Percentiles rank a stretch among this genome's conserved stretches.
Conservation (phyloP, 2,888 invertebrate genomes). For the Ariolimax columbianus region DNA sequence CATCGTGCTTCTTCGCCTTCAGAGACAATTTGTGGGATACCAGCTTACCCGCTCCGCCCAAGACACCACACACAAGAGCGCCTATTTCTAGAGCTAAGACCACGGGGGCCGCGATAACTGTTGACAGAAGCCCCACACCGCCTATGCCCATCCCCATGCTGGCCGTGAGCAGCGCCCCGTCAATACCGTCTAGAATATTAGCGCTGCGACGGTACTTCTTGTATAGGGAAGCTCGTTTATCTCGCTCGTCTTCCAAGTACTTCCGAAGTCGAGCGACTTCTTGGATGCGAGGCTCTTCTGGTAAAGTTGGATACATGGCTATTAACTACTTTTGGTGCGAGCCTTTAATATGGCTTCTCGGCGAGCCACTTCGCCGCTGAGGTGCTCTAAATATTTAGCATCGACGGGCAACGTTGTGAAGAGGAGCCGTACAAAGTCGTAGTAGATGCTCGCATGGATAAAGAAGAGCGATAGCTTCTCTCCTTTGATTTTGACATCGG, state of each 20-base stretch:
- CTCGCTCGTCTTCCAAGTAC: constrained; percentile 7
- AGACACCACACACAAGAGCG: constrained; percentile 6
- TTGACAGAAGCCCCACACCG: constrained; percentile 21
- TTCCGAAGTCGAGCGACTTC: constrained; percentile 3
- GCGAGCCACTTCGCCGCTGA: background rate
- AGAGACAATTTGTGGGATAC: background rate
- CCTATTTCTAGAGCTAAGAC: constrained; percentile 21
- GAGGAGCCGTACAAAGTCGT: background rate
- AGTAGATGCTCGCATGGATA: background rate
- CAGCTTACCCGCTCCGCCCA: constrained; percentile 10
- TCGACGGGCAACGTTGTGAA: background rate
- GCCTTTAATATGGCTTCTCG: background rate
- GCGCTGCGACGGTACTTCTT: constrained; percentile 6
- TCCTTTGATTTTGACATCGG: background rate
- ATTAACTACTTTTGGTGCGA: background rate
- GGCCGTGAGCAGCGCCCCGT: background rate
- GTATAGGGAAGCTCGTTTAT: constrained; percentile 10
- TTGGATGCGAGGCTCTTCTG: background rate
- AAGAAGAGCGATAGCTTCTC: background rate
- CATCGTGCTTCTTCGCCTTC: constrained; percentile 51
- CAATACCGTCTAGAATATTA: constrained; percentile 17
- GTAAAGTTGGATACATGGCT: background rate
- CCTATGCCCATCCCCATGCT: constrained; percentile 23
- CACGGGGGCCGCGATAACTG: constrained; percentile 22
- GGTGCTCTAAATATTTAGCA: background rate